Conservation (phyloP, 2,797 vertebrate genomes). For the Garrulus glandarius region DNA sequence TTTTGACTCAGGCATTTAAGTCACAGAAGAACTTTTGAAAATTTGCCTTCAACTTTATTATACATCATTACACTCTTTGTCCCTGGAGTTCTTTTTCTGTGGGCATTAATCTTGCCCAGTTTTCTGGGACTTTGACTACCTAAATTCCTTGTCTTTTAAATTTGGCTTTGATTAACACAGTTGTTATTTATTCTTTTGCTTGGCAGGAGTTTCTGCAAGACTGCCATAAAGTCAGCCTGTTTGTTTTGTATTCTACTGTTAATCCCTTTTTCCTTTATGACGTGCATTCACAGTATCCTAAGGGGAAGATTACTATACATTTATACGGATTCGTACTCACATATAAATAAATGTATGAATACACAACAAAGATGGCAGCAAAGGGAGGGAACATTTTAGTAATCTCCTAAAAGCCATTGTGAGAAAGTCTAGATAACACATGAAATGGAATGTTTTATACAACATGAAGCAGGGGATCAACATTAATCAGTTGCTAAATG, state of each 20-base stretch:
- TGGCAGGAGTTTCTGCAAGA: slow-evolving; percentile 12
- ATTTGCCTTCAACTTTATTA: not conserved
- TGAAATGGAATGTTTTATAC: not conserved
- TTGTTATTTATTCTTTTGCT: slow-evolving; percentile 21
- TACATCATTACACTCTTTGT: not conserved
- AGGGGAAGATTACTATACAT: not conserved
- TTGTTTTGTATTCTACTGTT: not conserved
- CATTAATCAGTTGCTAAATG: not conserved
- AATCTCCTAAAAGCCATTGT: not conserved
- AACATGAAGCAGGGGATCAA: not conserved
- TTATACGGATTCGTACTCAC: not conserved
- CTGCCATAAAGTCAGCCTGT: not conserved
- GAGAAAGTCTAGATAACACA: slow-evolving; percentile 2
- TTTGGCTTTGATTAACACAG: slow-evolving; percentile 43
- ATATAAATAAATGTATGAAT: not conserved
- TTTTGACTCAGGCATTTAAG: not conserved
- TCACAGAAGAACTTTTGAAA: not conserved
- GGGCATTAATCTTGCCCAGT: not conserved
- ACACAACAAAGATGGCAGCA: not conserved
- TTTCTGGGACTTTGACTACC: slow-evolving; percentile 35
- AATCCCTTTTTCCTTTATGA: slow-evolving; percentile 11
- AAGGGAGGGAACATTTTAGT: not conserved
- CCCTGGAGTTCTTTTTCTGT: not conserved
- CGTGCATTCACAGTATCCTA: not conserved
- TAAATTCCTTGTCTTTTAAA: slow-evolving; percentile 42